phyloP scores from a whole-genome alignment of 2,113 vertebrate genomes.

The Egretta garzetta region DNA sequence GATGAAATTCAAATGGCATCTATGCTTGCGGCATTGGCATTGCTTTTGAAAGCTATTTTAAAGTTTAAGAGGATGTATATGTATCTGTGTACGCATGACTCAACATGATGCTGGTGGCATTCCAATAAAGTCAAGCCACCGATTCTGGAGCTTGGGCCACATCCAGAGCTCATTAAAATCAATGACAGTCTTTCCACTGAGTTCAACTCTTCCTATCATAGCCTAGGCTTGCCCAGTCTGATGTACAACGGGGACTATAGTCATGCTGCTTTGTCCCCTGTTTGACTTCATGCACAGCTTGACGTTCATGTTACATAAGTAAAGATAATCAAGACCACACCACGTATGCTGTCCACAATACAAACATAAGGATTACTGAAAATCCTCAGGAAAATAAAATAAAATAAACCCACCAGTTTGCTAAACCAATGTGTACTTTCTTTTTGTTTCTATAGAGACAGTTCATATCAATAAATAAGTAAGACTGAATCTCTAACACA shows the following conservation, averaged over 20 bases:
- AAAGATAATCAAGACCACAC: constrained; percentile 23
- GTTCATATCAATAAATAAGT: background rate
- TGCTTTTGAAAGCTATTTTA: constrained; percentile 31
- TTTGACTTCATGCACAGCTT: constrained; percentile 8
- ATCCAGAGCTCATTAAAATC: constrained; percentile 31
- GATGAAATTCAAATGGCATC: background rate
- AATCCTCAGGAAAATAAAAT: background rate
- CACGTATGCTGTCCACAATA: background rate
- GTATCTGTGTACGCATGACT: background rate
- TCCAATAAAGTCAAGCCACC: constrained; percentile 27
- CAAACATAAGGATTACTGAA: constrained; percentile 47
- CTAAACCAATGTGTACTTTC: background rate
- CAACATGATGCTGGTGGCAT: constrained; percentile 17
- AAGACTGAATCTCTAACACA: background rate
- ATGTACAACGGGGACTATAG: background rate
- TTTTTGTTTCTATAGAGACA: background rate
- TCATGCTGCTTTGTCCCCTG: background rate
- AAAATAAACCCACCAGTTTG: background rate
- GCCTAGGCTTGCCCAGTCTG: background rate
- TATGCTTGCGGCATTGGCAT: background rate
- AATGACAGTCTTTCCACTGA: background rate
- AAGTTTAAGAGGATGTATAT: background rate
- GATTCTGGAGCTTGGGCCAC: background rate
- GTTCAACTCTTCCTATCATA: background rate
- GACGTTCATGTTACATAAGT: constrained; percentile 32